phyloP scores from a whole-genome alignment of 2,888 invertebrate genomes.

The Nephrotoma guestfalica region DNA sequence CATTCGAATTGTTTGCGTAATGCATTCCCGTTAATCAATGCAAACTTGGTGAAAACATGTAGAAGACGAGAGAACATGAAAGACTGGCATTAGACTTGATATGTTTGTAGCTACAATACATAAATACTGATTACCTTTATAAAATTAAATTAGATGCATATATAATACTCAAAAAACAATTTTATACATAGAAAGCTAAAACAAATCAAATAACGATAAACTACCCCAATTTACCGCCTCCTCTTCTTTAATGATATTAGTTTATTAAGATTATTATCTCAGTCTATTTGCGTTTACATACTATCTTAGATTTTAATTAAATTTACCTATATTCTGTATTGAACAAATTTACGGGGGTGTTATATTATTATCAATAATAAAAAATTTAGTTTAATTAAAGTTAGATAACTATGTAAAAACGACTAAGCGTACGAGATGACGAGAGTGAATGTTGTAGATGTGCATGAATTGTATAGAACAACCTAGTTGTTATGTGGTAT shows the following conservation, averaged over 20 bases:
- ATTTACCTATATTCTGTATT: not conserved
- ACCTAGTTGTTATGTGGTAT: not conserved
- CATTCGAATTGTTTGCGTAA: too few relatives aligned
- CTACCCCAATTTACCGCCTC: not conserved
- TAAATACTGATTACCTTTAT: too few relatives aligned
- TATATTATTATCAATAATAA: not conserved
- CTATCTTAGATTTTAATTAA: not conserved
- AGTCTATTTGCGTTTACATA: not conserved
- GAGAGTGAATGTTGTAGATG: not conserved
- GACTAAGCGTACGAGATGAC: not conserved
- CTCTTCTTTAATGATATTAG: not conserved
- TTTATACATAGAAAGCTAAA: not conserved
- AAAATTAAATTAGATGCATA: too few relatives aligned
- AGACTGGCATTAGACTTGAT: not conserved
- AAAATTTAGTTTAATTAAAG: not conserved
- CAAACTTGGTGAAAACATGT: too few relatives aligned
- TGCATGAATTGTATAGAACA: not conserved
- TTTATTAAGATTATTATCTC: not conserved
- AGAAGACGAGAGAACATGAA: not conserved
- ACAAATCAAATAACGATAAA: not conserved
- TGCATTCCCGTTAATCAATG: too few relatives aligned
- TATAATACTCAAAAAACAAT: not conserved
- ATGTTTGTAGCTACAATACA: too few relatives aligned
- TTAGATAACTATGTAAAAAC: not conserved
- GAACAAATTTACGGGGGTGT: not conserved